These are phyloP conservation scores for Gymnocephalus cernua DNA, from an alignment of 2,113 vertebrate species.

Conservation along the genomic window DNA sequence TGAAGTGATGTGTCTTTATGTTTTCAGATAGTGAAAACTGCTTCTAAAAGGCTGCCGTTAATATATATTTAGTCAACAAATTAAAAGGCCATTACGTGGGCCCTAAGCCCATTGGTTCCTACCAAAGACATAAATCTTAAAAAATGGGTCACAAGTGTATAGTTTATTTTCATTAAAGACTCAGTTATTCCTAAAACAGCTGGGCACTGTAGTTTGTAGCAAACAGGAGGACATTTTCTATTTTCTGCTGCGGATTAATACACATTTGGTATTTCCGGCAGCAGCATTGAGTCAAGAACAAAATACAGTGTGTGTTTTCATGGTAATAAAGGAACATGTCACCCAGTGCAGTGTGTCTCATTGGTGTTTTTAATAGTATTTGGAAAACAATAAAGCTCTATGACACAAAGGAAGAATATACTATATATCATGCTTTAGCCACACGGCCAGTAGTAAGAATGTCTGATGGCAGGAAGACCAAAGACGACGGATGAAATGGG, in stretches of 20 bases:
- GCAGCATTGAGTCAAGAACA: neutral
- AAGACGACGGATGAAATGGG: too few species aligned
- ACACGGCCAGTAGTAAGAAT: too few species aligned
- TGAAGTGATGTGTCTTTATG: too few species aligned
- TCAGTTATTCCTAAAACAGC: neutral
- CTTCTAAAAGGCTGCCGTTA: neutral
- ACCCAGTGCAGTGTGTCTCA: neutral
- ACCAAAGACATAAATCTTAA: neutral
- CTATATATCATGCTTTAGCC: too few species aligned
- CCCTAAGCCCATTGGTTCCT: neutral
- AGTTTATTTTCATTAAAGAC: neutral
- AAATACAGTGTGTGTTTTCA: neutral
- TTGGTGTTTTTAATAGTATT: neutral
- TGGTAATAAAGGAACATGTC: neutral
- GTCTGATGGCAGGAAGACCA: too few species aligned
- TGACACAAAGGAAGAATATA: too few species aligned
- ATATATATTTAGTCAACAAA: neutral
- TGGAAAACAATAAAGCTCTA: neutral
- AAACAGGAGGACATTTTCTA: neutral
- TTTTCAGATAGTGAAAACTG: neutral
- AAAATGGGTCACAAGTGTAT: neutral
- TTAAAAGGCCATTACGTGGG: too few species aligned
- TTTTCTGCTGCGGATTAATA: neutral
- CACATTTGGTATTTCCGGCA: neutral
- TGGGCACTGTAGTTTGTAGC: neutral